phyloP scores from a whole-genome alignment of 1,140 invertebrate genomes.

The Rhagoletis zephyria region DNA sequence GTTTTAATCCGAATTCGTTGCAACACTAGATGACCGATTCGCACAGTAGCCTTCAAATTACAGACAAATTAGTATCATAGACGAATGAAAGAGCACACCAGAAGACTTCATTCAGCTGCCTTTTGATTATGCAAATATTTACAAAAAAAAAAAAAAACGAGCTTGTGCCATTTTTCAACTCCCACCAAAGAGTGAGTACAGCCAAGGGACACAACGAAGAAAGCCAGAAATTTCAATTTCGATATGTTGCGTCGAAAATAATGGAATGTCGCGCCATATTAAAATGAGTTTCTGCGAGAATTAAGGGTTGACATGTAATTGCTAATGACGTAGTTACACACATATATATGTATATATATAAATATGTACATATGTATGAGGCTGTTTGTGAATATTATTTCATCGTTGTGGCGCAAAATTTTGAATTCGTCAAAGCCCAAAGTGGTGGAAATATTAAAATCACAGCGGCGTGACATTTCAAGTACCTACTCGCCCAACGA shows the following conservation, averaged over 20 bases:
- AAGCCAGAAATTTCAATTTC: not conserved
- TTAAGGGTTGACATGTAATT: slow-evolving; percentile 52
- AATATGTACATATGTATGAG: not conserved
- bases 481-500: not conserved
- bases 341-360: not conserved
- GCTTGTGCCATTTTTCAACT: not conserved
- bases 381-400: too few species aligned
- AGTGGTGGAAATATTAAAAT: slow-evolving; percentile 34
- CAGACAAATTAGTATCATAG: too few species aligned
- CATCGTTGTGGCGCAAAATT: not conserved
- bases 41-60: too few species aligned
- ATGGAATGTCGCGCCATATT: slow-evolving; percentile 46
- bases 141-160: not conserved
- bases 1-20: too few species aligned
- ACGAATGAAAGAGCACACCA: too few species aligned
- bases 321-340: not conserved
- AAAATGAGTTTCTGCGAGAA: not conserved
- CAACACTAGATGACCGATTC: too few species aligned
- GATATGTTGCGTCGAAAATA: not conserved
- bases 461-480: slow-evolving; percentile 22
- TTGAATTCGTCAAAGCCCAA: not conserved
- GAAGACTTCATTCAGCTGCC: too few species aligned
- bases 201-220: not conserved
- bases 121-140: too few species aligned
- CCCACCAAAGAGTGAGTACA: not conserved